Base-by-base conservation (phyloP, 1,140 invertebrate species). In the Orius laevigatus region DNA sequence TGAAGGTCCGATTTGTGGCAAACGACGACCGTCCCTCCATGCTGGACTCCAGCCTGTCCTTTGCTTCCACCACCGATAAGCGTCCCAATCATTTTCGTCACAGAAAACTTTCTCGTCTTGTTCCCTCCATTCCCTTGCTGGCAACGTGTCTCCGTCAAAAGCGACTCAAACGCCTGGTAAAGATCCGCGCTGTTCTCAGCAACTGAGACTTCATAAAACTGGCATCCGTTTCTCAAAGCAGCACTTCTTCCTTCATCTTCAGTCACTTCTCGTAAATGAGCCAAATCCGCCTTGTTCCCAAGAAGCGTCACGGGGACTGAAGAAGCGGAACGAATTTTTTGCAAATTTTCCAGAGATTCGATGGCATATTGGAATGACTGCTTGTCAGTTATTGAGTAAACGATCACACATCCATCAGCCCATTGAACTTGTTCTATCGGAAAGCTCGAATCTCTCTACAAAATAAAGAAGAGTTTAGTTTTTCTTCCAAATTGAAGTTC, bases 71-170 rank as follows among this genome's bases (percentile, higher is more conserved):
- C 69, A 16, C 62, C 61, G 60, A 82, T 80, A 43, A 82, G 63
- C 2, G 77, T 79, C n/a, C 79, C 78, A 25, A 83, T 69, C 77
- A 82, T 82, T 60, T 83, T 82, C 6, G 78, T 78, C 6, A 84
- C 79, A 34, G 78, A 81, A 60, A 82, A 78, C 56, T 84, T 79
- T 45, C 81, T 69, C 38, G 70, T 71, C 32, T 57, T 56, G 8
- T 25, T 25, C 25, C 25, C 25, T 3, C 25, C 25, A 8, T 25
- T 25, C 31, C 61, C 62, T 41, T 71, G 70, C 31, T 51, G 50
- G 2, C 72, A 67, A 49, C 68, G 67, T 25, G 72, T 74, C 58
- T 84, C 79, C 38, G 69, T 74, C 10, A 81, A 62, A 5, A 83
- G 64, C 12, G 67, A 64, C 57, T 81, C 77, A 54, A 83, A 79